A percentile compares a stretch with the other conserved stretches of the same genome.
Conservation (phyloP, 1,140 invertebrate species). For the Drosophila saltans region DNA sequence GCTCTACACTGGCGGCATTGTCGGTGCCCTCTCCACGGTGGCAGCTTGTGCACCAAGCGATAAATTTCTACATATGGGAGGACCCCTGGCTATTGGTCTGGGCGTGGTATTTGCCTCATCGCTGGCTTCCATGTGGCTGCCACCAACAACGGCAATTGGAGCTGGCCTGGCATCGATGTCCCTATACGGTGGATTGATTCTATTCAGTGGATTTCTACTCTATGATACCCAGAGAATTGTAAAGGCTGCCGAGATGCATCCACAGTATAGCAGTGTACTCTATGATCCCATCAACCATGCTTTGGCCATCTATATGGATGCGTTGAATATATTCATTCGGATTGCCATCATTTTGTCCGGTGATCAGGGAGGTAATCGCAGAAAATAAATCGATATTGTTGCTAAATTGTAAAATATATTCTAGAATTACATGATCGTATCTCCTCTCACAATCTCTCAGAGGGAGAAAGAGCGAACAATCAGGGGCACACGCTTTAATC, state of each 20-base stretch:
- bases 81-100: conserved; percentile 96
- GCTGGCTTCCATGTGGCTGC: conserved; percentile 95
- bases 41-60: conserved; percentile 99
- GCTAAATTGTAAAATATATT: conserved; percentile 9
- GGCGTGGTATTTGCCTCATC: conserved; percentile 97
- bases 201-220: conserved; percentile 96
- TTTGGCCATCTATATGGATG: conserved; percentile 96
- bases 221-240: conserved; percentile 98
- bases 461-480: too few relatives aligned
- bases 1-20: conserved; percentile 96
- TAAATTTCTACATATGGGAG: conserved; percentile 97
- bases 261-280: conserved; percentile 86
- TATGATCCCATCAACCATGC: conserved; percentile 98
- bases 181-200: conserved; percentile 96
- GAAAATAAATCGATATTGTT: not conserved
- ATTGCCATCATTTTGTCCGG: conserved; percentile 93
- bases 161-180: conserved; percentile 94
- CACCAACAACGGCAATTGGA: conserved; percentile 94
- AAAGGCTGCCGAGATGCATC: conserved; percentile 92
- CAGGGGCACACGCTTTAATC: conserved; percentile 33
- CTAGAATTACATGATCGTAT: too few relatives aligned
- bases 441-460: not conserved
- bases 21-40: conserved; percentile 95
- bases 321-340: conserved; percentile 98
- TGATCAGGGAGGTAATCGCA: conserved; percentile 70